phyloP scores from a whole-genome alignment of 2,113 vertebrate species.

The Melanocharis versteri region DNA sequence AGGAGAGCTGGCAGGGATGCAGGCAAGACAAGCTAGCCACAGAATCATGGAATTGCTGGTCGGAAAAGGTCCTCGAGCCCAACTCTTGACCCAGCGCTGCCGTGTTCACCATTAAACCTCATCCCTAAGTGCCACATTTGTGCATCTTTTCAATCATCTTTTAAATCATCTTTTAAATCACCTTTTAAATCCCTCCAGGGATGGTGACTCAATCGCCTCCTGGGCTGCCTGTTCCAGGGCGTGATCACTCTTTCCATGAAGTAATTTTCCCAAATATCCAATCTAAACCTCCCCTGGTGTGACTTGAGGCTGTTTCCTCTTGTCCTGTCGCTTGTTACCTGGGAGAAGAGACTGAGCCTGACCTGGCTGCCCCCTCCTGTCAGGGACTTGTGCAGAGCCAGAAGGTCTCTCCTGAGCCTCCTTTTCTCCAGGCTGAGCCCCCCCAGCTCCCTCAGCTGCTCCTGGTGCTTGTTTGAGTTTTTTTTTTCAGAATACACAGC shows the following conservation, averaged over 20 bases:
- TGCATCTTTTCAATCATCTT: neutral
- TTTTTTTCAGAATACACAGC: neutral
- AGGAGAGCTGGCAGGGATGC: neutral
- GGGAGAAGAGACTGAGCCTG: neutral
- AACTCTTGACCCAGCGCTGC: neutral
- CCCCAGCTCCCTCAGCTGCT: neutral
- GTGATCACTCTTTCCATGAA: neutral
- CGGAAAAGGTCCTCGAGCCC: neutral
- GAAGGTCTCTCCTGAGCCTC: neutral
- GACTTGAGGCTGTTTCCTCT: neutral
- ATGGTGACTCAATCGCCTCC: neutral
- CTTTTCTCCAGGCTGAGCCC: neutral
- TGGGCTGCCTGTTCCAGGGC: neutral
- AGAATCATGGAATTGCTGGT: neutral
- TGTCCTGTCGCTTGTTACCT: rapidly evolving
- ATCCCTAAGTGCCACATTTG: neutral
- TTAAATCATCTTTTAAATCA: too few species aligned
- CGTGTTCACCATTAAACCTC: neutral
- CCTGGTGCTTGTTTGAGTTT: neutral
- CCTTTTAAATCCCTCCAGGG: neutral
- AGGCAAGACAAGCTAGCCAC: neutral
- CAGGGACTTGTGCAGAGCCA: neutral
- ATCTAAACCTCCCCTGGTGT: neutral
- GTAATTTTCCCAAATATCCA: neutral
- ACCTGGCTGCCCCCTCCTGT: neutral